Percentiles rank a stretch among this genome's conserved stretches.
These are phyloP conservation scores for Vandiemenella viatica DNA, from an alignment of 2,888 invertebrate genomes.

Conservation along the genomic window DNA sequence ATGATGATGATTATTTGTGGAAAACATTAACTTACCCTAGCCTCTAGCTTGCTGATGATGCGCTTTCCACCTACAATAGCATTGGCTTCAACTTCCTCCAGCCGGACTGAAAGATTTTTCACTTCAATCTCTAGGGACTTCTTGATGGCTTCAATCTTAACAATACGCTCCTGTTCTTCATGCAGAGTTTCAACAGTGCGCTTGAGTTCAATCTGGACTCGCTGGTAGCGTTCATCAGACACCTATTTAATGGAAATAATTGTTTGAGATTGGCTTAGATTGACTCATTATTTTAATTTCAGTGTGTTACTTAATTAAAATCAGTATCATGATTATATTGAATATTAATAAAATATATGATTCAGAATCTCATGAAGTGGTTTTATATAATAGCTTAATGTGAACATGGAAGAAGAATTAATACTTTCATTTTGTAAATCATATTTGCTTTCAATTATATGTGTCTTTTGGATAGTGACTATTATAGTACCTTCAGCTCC, in stretches of 20 bases:
- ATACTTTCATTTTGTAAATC: no score
- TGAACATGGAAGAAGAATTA: no score
- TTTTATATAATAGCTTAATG: no score
- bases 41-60: slow-evolving; percentile 94
- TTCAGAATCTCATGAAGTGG: no score
- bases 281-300: no score
- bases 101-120: slow-evolving; percentile 80
- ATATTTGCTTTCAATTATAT: no score
- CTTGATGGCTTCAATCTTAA: slow-evolving; percentile 94
- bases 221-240: slow-evolving; percentile 85
- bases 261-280: neutral
- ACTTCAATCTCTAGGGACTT: slow-evolving; percentile 95
- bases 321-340: no score
- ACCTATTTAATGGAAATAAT: no score
- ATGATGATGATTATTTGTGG: no score
- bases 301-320: no score
- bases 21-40: slow-evolving; percentile 46
- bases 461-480: no score
- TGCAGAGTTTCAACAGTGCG: slow-evolving; percentile 87
- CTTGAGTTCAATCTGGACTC: slow-evolving; percentile 80
- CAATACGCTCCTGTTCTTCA: slow-evolving; percentile 91
- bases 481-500: slow-evolving; percentile 76
- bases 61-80: slow-evolving; percentile 93
- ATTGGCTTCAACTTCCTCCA: slow-evolving; percentile 93
- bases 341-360: no score